Percentiles rank a stretch among this genome's conserved stretches.
Conservation (phyloP, 2,888 invertebrate genomes). For the Lobophora halterata region DNA sequence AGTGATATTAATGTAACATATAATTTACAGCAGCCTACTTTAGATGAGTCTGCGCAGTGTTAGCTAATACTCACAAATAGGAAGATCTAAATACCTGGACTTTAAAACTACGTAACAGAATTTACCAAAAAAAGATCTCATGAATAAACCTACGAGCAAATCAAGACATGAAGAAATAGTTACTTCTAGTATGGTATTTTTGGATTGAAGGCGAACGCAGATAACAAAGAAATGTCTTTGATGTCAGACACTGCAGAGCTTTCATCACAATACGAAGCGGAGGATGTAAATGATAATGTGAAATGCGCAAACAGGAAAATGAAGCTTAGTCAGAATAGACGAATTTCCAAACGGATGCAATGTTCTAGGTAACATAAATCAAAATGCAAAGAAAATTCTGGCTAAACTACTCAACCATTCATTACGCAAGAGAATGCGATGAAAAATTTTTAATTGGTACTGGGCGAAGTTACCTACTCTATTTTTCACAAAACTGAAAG, state of each 20-base stretch:
- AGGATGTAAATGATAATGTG: constrained; percentile 1
- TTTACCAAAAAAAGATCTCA: constrained; percentile 1
- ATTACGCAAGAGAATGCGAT: too few relatives aligned
- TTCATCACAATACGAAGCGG: too few relatives aligned
- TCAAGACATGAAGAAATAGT: too few relatives aligned
- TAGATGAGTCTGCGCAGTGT: constrained; percentile 13
- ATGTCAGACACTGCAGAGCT: too few relatives aligned
- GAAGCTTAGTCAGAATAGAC: constrained; percentile 15
- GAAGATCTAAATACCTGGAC: constrained; percentile 13
- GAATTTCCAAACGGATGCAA: constrained; percentile 9
- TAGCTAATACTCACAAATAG: constrained; percentile 16
- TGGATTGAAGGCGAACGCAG: too few relatives aligned
- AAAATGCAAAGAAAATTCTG: constrained; percentile 1
- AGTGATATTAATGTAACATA: constrained; percentile 22
- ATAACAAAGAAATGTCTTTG: too few relatives aligned
- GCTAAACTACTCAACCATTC: not conserved
- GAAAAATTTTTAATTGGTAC: too few relatives aligned
- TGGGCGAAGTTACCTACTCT: too few relatives aligned
- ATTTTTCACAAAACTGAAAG: too few relatives aligned
- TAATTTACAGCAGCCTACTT: constrained; percentile 19
- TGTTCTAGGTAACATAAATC: constrained; percentile 13
- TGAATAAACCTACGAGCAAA: too few relatives aligned
- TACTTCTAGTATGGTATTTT: too few relatives aligned
- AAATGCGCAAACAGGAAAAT: constrained; percentile 21
- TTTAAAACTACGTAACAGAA: constrained; percentile 4